Base-by-base conservation (phyloP, 2,888 invertebrate genomes). In the Hoplodrina blanda region DNA sequence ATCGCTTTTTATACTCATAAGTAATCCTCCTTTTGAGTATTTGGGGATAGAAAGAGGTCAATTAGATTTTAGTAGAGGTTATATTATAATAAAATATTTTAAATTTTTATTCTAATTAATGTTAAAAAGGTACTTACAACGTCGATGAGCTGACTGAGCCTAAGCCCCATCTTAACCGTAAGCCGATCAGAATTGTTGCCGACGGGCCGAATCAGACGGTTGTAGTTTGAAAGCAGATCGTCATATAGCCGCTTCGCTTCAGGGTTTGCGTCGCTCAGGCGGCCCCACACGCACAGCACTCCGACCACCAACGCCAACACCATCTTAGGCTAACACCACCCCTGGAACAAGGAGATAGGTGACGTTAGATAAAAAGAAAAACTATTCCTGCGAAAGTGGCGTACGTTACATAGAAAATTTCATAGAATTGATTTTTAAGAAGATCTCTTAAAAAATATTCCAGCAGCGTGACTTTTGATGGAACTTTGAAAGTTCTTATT, bases 201-300 rank as follows among this genome's bases (percentile, higher is more conserved):
- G 86, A 99, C 99, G 81, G 99, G 99, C 91, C 99, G 97, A 91
- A 99, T 99, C 93, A 99, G 97, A 90, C 99, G 97, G 96, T 99
- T 99, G 97, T 99, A 99, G 96, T 98, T 98, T 89, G 98, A 98
- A 89, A 99, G 97, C 86, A 99, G 97, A 95, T 99, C 99, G 97
- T 99, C 99, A 96, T 98, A 99, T 88, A 99, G 97, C 94, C 99
- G 97, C 96, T 98, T 98, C 89, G 98, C 98, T 94, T 99, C 98
- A 93, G 98, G 98, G 97, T 99, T 99, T 95, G 98, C 98, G 96
- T 96, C 96, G 96, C 97, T 97, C 94, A 97, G 96, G 96, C 97
- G 97, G 96, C 97, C 97, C 96, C 97, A 97, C 97, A 97, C 97
- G 97, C 97, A 97, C 97, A 97, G 96, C 94, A 97, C 96, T 96